Evolutionary conservation across 2,113 vertebrate genomes (phyloP).

Genomic region (Nematolebias whitei): DNA sequence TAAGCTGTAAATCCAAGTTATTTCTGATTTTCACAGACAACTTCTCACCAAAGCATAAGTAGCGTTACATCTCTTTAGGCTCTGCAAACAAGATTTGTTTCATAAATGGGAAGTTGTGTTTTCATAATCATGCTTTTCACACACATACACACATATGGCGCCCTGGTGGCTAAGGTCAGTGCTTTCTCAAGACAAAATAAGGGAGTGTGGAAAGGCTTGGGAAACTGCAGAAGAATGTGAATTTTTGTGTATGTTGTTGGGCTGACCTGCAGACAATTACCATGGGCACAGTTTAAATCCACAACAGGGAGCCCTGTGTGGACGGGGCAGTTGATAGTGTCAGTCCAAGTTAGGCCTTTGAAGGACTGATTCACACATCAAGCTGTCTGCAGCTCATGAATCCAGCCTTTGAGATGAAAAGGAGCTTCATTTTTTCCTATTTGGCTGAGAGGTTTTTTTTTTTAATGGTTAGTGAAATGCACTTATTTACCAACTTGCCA

Average conservation of each 20-base stretch:
- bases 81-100: constrained; percentile 59
- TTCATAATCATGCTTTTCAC: constrained; percentile 58
- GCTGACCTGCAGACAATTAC: constrained; percentile 65
- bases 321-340: constrained; percentile 19
- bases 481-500: constrained; percentile 42
- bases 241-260: constrained; percentile 47
- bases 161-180: constrained; percentile 76
- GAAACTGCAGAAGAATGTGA: constrained; percentile 73
- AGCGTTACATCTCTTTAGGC: constrained; percentile 41
- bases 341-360: constrained; percentile 57
- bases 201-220: constrained; percentile 74
- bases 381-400: constrained; percentile 28
- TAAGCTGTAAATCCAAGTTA: neutral
- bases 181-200: constrained; percentile 80
- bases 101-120: too few species aligned
- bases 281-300: constrained; percentile 55
- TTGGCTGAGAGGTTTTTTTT: constrained; percentile 2
- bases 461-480: constrained; percentile 4
- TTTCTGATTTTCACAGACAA: neutral
- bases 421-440: constrained; percentile 16
- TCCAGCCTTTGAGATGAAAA: constrained; percentile 31
- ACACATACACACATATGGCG: constrained; percentile 20
- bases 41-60: neutral
- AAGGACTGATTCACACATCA: constrained; percentile 57
- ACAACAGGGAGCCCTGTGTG: constrained; percentile 63